Evolutionary conservation across 2,797 vertebrate genomes (phyloP).

Genomic region (Triplophysa bombifrons): DNA sequence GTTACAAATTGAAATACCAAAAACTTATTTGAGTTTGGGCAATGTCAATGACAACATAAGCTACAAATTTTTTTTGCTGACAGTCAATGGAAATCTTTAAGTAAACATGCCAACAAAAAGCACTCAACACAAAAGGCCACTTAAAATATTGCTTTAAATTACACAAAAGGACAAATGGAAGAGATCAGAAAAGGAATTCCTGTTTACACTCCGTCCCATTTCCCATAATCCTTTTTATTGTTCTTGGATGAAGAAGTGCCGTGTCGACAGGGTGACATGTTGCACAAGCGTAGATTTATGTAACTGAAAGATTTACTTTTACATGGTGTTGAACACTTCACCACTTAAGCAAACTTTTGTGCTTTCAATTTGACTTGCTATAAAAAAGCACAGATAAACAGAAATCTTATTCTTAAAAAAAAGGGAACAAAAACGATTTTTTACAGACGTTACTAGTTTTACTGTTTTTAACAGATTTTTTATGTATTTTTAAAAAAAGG

Average conservation of each 20-base stretch:
- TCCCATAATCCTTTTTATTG: slow-evolving; percentile 25
- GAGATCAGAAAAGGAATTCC: slow-evolving; percentile 4
- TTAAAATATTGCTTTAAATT: slow-evolving; percentile 7
- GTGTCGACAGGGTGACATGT: slow-evolving; percentile 1
- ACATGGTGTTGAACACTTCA: background rate
- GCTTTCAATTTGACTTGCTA: slow-evolving; percentile 8
- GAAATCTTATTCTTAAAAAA: too few species aligned
- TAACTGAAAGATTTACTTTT: slow-evolving; percentile 23
- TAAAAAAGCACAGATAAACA: too few species aligned
- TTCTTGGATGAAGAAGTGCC: slow-evolving; percentile 12
- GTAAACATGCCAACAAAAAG: background rate
- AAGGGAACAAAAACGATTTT: too few species aligned
- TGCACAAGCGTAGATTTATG: slow-evolving; percentile 15
- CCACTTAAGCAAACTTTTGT: slow-evolving; percentile 27
- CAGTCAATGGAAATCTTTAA: background rate
- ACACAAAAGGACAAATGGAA: background rate
- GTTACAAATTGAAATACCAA: background rate
- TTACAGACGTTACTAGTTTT: too few species aligned
- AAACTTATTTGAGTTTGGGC: background rate
- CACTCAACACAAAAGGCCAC: slow-evolving; percentile 9
- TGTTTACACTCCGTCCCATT: background rate
- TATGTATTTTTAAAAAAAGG: too few species aligned
- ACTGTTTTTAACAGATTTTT: background rate
- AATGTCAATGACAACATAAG: background rate
- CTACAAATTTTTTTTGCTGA: background rate